Conservation (phyloP, 2,113 vertebrate genomes). For the Cebus imitator region DNA sequence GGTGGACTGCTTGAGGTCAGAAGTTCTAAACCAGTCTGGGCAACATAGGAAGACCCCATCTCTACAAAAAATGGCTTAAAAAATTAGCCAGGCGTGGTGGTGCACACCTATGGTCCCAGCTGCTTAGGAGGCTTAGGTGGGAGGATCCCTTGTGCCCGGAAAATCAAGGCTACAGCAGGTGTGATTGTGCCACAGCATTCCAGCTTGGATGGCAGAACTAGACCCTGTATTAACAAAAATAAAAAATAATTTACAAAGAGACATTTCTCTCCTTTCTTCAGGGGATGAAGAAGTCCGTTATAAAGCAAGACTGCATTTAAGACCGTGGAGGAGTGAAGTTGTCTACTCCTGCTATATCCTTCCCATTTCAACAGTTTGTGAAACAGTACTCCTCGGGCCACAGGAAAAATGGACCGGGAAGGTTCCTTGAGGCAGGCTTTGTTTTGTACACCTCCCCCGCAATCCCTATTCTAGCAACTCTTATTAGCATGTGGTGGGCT, state of each 20-base stretch:
- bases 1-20: too few relatives aligned
- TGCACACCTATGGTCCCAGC: too few relatives aligned
- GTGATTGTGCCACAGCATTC: too few relatives aligned
- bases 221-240: too few relatives aligned
- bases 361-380: not conserved
- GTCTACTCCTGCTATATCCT: slow-evolving; percentile 6
- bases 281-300: not conserved
- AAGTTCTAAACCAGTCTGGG: too few relatives aligned
- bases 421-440: not conserved
- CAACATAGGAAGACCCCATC: too few relatives aligned
- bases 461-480: not conserved
- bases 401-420: not conserved
- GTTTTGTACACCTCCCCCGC: not conserved
- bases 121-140: too few relatives aligned
- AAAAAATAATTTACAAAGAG: not conserved
- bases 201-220: too few relatives aligned
- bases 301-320: not conserved
- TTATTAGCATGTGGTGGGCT: not conserved
- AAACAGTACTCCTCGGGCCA: not conserved
- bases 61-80: too few relatives aligned
- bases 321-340: not conserved
- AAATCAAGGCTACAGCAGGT: too few relatives aligned
- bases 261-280: not conserved
- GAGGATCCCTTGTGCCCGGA: too few relatives aligned
- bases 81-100: too few relatives aligned